Percentiles rank a stretch among this genome's conserved stretches.
These are phyloP conservation scores for Silurus lanzhouensis DNA, from an alignment of 2,797 vertebrate species.

Conservation along the genomic window DNA sequence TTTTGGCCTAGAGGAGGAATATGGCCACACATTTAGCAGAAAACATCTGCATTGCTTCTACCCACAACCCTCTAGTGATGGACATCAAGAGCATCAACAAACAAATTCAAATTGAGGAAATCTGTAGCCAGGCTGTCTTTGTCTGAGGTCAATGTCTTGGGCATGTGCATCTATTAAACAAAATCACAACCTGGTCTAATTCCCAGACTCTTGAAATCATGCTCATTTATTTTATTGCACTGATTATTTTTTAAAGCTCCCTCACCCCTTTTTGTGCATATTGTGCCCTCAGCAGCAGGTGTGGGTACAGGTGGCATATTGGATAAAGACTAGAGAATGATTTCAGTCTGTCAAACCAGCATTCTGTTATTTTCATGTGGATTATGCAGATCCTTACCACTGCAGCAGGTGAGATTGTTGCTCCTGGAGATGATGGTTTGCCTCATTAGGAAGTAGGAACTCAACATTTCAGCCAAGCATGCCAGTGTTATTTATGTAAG, in stretches of 20 bases:
- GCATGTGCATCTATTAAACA: background rate
- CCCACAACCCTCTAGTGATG: background rate
- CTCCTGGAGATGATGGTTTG: conserved; percentile 4
- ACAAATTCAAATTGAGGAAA: background rate
- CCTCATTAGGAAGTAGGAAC: background rate
- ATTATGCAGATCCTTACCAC: background rate
- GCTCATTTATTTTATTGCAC: background rate
- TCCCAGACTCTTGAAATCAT: background rate
- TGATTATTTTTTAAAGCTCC: background rate
- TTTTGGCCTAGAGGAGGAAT: conserved; percentile 43
- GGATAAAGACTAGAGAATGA: conserved; percentile 2
- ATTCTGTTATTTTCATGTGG: background rate
- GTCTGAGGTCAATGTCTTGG: background rate
- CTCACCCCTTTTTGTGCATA: background rate
- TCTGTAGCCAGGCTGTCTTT: background rate
- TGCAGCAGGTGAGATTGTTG: background rate
- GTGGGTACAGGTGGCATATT: background rate
- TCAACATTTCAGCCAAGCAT: background rate
- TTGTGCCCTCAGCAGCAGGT: background rate
- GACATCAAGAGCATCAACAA: background rate
- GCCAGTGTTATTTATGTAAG: background rate
- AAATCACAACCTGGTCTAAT: background rate
- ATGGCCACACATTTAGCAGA: conserved; percentile 17
- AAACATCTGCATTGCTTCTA: background rate
- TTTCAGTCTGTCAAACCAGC: background rate